phyloP scores from a whole-genome alignment of 2,888 invertebrate species.

The Corythucha ciliata region DNA sequence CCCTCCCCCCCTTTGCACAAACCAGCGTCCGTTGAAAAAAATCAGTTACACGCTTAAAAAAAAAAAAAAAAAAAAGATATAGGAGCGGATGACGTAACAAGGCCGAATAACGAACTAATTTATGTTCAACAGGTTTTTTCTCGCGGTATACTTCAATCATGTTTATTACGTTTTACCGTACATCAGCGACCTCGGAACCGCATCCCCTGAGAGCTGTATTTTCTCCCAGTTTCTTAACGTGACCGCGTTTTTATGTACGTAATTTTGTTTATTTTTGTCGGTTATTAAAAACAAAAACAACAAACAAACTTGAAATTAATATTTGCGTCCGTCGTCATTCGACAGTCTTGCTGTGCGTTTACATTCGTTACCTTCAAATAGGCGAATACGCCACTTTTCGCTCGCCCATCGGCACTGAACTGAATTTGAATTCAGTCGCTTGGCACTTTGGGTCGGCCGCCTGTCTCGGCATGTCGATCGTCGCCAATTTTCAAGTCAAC shows the following conservation, averaged over 20 bases:
- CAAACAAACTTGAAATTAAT: too few species aligned
- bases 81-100: too few species aligned
- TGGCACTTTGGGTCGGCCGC: conserved; percentile 45
- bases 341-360: conserved; percentile 46
- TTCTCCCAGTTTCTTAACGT: conserved; percentile 54
- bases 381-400: conserved; percentile 34
- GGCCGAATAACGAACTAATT: too few species aligned
- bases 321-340: too few species aligned
- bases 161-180: conserved; percentile 48
- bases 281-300: too few species aligned
- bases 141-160: conserved; percentile 44
- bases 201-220: conserved; percentile 53
- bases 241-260: conserved; percentile 46
- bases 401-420: conserved; percentile 17
- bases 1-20: too few species aligned
- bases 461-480: conserved; percentile 49
- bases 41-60: too few species aligned
- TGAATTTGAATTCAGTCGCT: conserved; percentile 40
- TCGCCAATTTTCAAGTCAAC: conserved; percentile 51
- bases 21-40: too few species aligned
- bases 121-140: conserved; percentile 46
- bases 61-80: too few species aligned
- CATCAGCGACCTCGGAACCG: conserved; percentile 52
- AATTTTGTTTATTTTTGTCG: too few species aligned
- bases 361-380: conserved; percentile 50